phyloP scores from a whole-genome alignment of 2,797 vertebrate species.

The Clarias fuscus region DNA sequence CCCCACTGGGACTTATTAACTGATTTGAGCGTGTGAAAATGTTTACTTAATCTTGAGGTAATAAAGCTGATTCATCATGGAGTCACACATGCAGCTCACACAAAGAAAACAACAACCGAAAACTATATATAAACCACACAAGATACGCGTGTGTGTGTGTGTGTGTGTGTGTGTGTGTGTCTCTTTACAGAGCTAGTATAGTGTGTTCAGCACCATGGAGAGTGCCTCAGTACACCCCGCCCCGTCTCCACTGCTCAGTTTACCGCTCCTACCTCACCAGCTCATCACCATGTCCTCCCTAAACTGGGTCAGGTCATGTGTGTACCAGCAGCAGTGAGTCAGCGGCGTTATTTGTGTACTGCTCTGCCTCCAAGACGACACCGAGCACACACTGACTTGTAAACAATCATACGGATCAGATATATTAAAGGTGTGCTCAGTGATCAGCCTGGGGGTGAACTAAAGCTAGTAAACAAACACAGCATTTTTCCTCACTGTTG shows the following conservation, averaged over 20 bases:
- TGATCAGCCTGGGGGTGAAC: background rate
- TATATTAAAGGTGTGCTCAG: background rate
- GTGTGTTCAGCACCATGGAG: constrained; percentile 21
- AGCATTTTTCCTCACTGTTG: background rate
- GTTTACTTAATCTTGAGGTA: background rate
- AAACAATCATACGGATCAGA: background rate
- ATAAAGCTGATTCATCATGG: background rate
- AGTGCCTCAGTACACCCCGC: background rate
- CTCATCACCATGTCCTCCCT: background rate
- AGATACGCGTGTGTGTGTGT: background rate
- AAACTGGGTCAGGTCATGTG: background rate
- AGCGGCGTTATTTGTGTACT: background rate
- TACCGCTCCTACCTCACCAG: background rate
- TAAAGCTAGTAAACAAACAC: background rate
- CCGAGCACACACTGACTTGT: background rate
- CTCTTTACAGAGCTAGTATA: too few species aligned
- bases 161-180: background rate
- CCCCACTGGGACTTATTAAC: background rate
- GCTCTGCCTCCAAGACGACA: background rate
- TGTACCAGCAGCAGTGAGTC: background rate
- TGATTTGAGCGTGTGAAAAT: background rate
- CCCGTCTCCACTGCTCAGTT: background rate
- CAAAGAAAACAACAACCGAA: background rate
- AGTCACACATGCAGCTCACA: background rate
- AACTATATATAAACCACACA: background rate